phyloP scores from a whole-genome alignment of 2,797 vertebrate genomes.

The Catharus ustulatus region DNA sequence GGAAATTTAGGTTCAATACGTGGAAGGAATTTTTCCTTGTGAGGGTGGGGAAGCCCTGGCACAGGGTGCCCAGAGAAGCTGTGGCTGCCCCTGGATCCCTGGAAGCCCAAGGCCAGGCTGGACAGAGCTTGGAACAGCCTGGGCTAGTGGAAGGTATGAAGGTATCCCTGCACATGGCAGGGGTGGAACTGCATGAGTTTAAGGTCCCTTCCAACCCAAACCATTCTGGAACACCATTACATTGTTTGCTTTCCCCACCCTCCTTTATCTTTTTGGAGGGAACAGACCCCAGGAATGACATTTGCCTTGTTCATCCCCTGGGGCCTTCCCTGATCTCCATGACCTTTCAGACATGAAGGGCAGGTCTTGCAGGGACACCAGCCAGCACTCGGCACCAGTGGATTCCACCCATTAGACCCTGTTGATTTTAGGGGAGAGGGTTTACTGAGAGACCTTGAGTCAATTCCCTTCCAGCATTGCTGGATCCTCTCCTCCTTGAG shows the following conservation, averaged over 20 bases:
- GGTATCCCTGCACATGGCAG: not conserved
- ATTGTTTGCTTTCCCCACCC: not conserved
- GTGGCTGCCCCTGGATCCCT: not conserved
- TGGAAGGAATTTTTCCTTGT: not conserved
- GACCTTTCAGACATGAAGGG: not conserved
- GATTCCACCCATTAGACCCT: not conserved
- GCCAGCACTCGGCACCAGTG: not conserved
- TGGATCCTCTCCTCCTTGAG: not conserved
- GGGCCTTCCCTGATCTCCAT: not conserved
- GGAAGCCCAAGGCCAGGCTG: accelerated
- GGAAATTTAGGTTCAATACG: not conserved
- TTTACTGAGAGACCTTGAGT: not conserved
- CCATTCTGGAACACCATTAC: not conserved
- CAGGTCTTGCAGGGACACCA: not conserved
- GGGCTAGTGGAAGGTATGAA: accelerated
- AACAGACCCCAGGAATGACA: accelerated
- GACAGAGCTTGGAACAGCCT: accelerated
- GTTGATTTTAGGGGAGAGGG: not conserved
- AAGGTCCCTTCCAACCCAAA: not conserved
- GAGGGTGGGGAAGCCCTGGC: accelerated
- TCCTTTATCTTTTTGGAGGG: not conserved
- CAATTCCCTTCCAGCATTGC: not conserved
- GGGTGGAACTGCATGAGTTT: not conserved
- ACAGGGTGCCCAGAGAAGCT: not conserved
- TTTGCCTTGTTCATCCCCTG: not conserved